These are phyloP conservation scores for Actinia equina DNA, from an alignment of 64 coral and sea anemone genomes.

Conservation along the genomic window DNA sequence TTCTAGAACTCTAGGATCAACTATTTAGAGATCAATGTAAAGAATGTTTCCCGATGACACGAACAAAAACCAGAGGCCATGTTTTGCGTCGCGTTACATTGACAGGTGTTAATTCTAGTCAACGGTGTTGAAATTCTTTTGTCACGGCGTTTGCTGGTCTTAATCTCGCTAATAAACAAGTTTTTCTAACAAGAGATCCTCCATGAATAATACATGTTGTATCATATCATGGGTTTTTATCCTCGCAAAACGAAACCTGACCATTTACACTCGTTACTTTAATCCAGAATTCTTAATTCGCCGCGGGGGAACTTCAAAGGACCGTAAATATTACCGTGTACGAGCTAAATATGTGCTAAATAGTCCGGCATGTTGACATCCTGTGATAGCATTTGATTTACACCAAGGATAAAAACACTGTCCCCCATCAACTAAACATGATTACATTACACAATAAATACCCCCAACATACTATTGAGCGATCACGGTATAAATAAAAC, in stretches of 20 bases:
- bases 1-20: background rate
- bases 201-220: background rate
- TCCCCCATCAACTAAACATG: background rate
- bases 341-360: background rate
- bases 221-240: background rate
- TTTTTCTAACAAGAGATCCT: constrained; percentile 12
- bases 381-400: background rate
- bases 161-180: constrained; percentile 3
- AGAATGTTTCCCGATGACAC: background rate
- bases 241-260: background rate
- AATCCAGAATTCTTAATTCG: constrained; percentile 5
- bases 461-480: no score
- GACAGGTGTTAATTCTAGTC: background rate
- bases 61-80: background rate
- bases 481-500: no score
- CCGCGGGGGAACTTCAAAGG: background rate
- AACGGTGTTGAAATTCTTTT: background rate
- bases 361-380: background rate
- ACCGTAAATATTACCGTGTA: background rate
- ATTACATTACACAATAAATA: background rate
- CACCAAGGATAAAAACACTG: background rate
- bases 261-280: background rate
- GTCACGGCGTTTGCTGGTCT: background rate
- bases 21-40: background rate
- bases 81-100: background rate